phyloP scores from a whole-genome alignment of 2,113 vertebrate species.

The Heterotilapia buettikoferi region DNA sequence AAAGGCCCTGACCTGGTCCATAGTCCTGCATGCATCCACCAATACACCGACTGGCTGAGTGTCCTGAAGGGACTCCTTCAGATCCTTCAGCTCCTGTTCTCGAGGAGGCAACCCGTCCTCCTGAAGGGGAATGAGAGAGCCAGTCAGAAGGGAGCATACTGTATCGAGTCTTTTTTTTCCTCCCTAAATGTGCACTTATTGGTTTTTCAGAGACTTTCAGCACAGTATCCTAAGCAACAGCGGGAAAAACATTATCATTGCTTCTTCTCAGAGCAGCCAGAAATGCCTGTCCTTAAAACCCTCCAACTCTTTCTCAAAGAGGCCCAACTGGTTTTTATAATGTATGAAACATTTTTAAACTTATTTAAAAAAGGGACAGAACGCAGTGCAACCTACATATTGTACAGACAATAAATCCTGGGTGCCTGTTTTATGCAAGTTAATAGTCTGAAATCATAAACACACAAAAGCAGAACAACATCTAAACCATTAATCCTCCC shows the following conservation, averaged over 20 bases:
- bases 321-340: background rate
- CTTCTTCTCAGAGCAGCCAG: background rate
- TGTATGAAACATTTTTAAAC: background rate
- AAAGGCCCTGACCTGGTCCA: conserved; percentile 83
- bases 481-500: background rate
- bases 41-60: conserved; percentile 92
- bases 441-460: background rate
- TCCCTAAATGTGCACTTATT: background rate
- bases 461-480: background rate
- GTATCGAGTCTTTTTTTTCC: background rate
- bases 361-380: background rate
- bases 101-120: conserved; percentile 77
- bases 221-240: background rate
- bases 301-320: background rate
- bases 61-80: conserved; percentile 92
- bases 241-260: background rate
- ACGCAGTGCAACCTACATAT: background rate
- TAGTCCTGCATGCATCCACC: conserved; percentile 88
- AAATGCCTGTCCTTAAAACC: background rate
- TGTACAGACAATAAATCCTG: background rate
- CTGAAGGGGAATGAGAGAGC: conserved; percentile 43
- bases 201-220: background rate
- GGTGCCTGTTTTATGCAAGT: background rate
- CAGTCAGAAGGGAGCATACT: background rate
- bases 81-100: conserved; percentile 84